Evolutionary conservation across 2,113 vertebrate genomes (phyloP).

Genomic region (Tachuris rubrigastra): DNA sequence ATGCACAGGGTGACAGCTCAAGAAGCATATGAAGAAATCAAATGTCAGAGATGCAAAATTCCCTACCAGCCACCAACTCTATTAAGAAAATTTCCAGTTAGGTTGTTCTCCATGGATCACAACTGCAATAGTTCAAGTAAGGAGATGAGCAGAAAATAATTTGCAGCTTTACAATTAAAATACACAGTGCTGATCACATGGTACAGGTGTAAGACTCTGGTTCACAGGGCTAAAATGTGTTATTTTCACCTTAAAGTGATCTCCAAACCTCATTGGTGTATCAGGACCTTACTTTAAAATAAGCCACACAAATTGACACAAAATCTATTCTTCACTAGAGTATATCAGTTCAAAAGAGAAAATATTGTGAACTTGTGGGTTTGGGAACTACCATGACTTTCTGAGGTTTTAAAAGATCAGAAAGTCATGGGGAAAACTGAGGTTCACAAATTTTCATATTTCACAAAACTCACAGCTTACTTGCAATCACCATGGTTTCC

Average conservation of each 20-base stretch:
- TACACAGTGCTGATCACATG: not conserved
- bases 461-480: not conserved
- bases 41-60: not conserved
- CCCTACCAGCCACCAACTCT: not conserved
- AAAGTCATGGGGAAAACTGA: not conserved
- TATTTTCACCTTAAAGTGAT: not conserved
- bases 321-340: not conserved
- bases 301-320: not conserved
- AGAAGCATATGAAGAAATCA: not conserved
- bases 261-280: not conserved
- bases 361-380: not conserved
- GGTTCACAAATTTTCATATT: not conserved
- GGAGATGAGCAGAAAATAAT: not conserved
- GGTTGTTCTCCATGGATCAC: not conserved
- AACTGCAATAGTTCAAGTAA: not conserved
- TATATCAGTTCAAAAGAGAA: not conserved
- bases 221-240: not conserved
- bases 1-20: not conserved
- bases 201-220: not conserved
- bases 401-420: not conserved
- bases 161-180: not conserved
- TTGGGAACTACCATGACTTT: not conserved
- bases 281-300: not conserved
- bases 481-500: not conserved
- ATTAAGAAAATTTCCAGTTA: not conserved